phyloP scores from a whole-genome alignment of 2,113 vertebrate genomes.

The Pedionomus torquatus region DNA sequence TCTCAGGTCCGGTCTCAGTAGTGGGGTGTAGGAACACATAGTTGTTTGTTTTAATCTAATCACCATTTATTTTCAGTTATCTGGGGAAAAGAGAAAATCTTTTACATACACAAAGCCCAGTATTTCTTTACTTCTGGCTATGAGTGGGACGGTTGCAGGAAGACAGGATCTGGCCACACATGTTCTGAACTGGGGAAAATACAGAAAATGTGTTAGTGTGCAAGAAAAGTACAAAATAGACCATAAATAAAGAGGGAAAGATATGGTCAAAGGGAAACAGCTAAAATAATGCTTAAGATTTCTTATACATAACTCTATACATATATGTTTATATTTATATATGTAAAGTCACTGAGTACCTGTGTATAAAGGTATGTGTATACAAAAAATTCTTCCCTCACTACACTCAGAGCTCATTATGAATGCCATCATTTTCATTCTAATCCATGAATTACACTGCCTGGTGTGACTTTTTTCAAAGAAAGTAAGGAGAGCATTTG shows the following conservation, averaged over 20 bases:
- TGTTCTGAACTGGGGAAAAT: neutral
- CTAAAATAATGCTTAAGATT: neutral
- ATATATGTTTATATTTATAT: neutral
- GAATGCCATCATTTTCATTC: neutral
- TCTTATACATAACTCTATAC: neutral
- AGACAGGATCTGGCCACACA: neutral
- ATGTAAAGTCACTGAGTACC: fast-evolving
- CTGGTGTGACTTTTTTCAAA: neutral
- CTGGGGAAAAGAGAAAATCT: neutral
- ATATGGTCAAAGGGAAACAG: neutral
- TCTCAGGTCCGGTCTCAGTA: neutral
- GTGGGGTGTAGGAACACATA: neutral
- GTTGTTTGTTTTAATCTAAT: slow-evolving; percentile 50
- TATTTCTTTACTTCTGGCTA: neutral
- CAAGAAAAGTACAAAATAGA: neutral
- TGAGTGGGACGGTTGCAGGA: neutral
- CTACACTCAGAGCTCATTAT: neutral
- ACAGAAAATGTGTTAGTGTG: neutral
- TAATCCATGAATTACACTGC: neutral
- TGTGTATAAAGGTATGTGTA: neutral
- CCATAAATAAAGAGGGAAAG: neutral
- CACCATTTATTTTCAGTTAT: slow-evolving; percentile 37
- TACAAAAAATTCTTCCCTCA: neutral
- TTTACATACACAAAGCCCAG: neutral
- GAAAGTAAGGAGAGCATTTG: neutral